A percentile compares a stretch with the other conserved stretches of the same genome.
Evolutionary conservation across 1,140 invertebrate species (phyloP).

Genomic region (Marisa cornuarietis): DNA sequence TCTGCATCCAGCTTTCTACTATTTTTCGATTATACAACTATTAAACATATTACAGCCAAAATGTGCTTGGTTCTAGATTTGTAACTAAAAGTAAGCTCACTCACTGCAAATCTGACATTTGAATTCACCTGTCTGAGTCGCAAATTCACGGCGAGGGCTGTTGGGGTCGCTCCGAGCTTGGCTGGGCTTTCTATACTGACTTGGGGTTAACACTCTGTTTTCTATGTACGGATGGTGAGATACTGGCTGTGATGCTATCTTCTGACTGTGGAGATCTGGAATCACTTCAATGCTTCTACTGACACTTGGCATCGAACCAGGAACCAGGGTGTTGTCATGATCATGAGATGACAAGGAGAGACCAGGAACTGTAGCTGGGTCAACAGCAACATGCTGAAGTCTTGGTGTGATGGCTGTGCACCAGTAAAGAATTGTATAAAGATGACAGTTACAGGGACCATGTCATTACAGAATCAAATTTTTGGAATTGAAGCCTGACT

Average conservation of each 20-base stretch:
- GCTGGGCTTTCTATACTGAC: slow-evolving; percentile 39
- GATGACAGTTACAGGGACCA: no score
- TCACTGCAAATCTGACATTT: no score
- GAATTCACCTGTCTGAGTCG: slow-evolving; percentile 58
- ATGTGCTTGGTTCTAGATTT: no score
- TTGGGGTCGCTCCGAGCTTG: slow-evolving; percentile 29
- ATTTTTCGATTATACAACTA: no score
- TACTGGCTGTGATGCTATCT: neutral
- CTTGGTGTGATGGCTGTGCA: slow-evolving; percentile 16
- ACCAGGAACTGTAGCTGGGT: neutral
- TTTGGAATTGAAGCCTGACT: no score
- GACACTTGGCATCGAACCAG: no score
- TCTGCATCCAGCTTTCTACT: no score
- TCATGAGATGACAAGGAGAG: neutral
- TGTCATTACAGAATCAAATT: no score
- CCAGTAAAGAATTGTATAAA: no score
- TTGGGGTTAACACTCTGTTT: slow-evolving; percentile 56
- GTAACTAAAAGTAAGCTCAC: no score
- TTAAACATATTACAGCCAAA: no score
- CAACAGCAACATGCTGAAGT: neutral
- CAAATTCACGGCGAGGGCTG: slow-evolving; percentile 57
- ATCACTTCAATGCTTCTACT: neutral
- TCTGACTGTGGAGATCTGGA: neutral
- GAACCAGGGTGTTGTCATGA: no score
- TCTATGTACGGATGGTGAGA: slow-evolving; percentile 50